phyloP scores from a whole-genome alignment of 2,113 vertebrate genomes.

The Perognathus longimembris region DNA sequence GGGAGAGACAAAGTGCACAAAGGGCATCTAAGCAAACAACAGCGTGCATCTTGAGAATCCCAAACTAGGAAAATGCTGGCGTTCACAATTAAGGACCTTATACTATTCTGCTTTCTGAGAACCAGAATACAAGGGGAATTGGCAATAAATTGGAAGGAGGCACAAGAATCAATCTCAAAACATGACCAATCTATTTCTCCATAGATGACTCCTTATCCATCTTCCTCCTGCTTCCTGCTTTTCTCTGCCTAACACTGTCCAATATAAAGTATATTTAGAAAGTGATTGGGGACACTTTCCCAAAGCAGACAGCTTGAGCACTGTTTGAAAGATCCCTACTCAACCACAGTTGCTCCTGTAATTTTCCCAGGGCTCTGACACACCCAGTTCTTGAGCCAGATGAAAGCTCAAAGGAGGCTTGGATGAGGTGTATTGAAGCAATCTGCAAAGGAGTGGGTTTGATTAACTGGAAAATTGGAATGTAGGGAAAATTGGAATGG shows the following conservation, averaged over 20 bases:
- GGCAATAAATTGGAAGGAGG: neutral
- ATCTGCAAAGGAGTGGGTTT: neutral
- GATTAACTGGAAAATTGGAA: neutral
- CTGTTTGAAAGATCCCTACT: neutral
- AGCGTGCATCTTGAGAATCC: neutral
- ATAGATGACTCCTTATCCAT: accelerated
- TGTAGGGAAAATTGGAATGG: neutral
- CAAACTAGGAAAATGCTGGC: neutral
- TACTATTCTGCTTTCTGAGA: neutral
- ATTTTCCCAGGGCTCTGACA: neutral
- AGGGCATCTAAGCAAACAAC: neutral
- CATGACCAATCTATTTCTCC: neutral
- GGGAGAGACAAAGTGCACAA: accelerated
- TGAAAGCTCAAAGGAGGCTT: neutral
- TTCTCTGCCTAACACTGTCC: neutral
- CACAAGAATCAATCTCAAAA: neutral
- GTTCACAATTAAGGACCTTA: neutral
- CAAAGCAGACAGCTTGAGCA: neutral
- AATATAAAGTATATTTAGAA: neutral
- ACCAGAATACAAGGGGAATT: neutral
- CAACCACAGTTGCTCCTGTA: neutral
- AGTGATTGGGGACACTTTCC: neutral
- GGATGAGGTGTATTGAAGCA: accelerated
- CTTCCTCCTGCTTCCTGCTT: neutral
- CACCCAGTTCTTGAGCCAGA: neutral